Percentiles rank a stretch among this genome's conserved stretches.
phyloP scores from a whole-genome alignment of 1,140 invertebrate species.

The Rhizoglyphus robini region DNA sequence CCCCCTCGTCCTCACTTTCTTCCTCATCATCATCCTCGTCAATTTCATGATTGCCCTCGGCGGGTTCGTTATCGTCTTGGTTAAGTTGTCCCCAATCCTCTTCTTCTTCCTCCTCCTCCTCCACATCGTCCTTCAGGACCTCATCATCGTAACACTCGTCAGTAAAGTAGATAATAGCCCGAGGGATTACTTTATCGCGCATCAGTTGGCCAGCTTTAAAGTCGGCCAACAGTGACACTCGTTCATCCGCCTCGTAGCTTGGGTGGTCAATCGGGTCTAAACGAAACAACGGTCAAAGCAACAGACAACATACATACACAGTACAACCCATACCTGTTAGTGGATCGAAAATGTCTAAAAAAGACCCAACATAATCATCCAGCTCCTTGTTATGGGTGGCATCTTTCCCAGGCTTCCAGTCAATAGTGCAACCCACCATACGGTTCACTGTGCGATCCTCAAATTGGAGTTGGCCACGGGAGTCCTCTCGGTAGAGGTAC shows the following conservation, averaged over 20 bases:
- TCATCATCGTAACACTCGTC: constrained; percentile 36
- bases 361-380: no score
- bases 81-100: no score
- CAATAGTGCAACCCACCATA: no score
- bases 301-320: not conserved
- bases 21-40: no score
- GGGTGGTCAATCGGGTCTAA: constrained; percentile 27
- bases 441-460: no score
- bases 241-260: constrained; percentile 58
- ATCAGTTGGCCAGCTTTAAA: constrained; percentile 98
- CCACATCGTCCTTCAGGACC: constrained; percentile 24
- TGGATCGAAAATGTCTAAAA: constrained; percentile 96
- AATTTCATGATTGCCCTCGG: constrained; percentile 24
- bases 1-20: constrained; percentile 9
- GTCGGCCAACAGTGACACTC: constrained; percentile 67
- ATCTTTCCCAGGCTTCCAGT: no score
- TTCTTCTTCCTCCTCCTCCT: constrained; percentile 25
- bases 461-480: no score
- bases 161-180: constrained; percentile 84
- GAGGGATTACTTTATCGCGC: constrained; percentile 75
- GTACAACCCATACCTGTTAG: constrained; percentile 46
- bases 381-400: no score
- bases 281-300: not conserved
- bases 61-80: no score
- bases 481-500: no score